phyloP scores from a whole-genome alignment of 23 tunicate species.

The Styela clava region DNA sequence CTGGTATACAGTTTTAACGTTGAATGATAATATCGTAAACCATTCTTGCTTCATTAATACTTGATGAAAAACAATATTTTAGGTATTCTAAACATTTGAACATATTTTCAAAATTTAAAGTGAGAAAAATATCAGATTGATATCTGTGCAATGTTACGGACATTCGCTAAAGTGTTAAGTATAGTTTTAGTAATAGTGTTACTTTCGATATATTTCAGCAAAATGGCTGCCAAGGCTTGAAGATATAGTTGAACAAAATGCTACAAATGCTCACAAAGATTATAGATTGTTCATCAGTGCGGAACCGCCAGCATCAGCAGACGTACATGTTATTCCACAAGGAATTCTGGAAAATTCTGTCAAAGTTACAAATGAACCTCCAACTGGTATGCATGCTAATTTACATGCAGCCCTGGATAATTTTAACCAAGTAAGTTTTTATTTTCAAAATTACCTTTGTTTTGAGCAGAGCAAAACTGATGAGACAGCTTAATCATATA shows the following conservation, averaged over 20 bases:
- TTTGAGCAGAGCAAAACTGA: too few species aligned
- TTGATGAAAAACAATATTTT: too few species aligned
- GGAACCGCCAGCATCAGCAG: slow-evolving; percentile 76
- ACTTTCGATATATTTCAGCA: slow-evolving; percentile 33
- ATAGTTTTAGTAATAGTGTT: too few species aligned
- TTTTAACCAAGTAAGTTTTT: slow-evolving; percentile 63
- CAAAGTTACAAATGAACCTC: slow-evolving; percentile 91
- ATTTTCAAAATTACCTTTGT: neutral
- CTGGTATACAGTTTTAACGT: too few species aligned
- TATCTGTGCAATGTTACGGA: too few species aligned
- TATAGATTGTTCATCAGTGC: slow-evolving; percentile 90
- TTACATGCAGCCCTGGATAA: slow-evolving; percentile 85
- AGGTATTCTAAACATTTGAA: too few species aligned
- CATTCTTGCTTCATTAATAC: too few species aligned
- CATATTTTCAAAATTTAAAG: too few species aligned
- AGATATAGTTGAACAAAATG: slow-evolving; percentile 52
- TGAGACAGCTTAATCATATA: too few species aligned
- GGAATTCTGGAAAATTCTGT: slow-evolving; percentile 88
- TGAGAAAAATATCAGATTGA: too few species aligned
- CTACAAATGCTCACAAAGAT: slow-evolving; percentile 63
- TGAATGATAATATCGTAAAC: too few species aligned
- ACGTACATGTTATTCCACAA: slow-evolving; percentile 78
- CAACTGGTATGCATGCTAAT: slow-evolving; percentile 88
- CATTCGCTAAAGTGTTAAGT: too few species aligned
- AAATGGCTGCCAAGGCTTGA: slow-evolving; percentile 91